Conservation (phyloP, 2,888 invertebrate genomes). For the Sthenelais limicola region DNA sequence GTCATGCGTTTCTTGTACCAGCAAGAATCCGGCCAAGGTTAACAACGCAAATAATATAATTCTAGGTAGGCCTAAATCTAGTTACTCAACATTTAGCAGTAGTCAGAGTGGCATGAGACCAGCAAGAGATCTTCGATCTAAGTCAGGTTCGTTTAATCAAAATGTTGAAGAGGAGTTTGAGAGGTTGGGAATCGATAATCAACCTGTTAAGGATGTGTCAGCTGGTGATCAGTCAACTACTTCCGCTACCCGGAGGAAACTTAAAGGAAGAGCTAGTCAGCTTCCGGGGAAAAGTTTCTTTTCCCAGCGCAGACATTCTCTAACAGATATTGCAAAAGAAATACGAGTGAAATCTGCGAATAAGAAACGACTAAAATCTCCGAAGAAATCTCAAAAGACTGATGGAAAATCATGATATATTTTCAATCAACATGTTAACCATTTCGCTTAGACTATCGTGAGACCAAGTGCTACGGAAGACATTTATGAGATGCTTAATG, state of each 20-base stretch:
- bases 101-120: background rate
- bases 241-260: slow-evolving; percentile 43
- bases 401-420: too few species aligned
- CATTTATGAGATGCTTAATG: too few species aligned
- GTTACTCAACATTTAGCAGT: slow-evolving; percentile 21
- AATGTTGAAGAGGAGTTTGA: slow-evolving; percentile 16
- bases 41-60: background rate
- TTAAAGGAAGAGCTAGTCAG: slow-evolving; percentile 56
- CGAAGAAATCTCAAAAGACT: too few species aligned
- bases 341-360: slow-evolving; percentile 18
- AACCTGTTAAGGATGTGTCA: slow-evolving; percentile 7
- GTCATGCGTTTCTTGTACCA: slow-evolving; percentile 1
- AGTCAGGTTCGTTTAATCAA: background rate
- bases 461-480: too few species aligned
- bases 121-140: slow-evolving; percentile 2
- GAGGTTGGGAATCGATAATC: slow-evolving; percentile 1
- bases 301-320: slow-evolving; percentile 60
- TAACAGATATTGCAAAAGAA: slow-evolving; percentile 51
- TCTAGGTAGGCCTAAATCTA: slow-evolving; percentile 18
- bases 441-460: too few species aligned
- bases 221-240: background rate
- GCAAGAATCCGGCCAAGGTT: background rate
- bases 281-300: slow-evolving; percentile 60
- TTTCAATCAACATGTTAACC: too few species aligned
- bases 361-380: slow-evolving; percentile 26